phyloP scores from a whole-genome alignment of 1,140 invertebrate genomes.

The Tribolium madens region DNA sequence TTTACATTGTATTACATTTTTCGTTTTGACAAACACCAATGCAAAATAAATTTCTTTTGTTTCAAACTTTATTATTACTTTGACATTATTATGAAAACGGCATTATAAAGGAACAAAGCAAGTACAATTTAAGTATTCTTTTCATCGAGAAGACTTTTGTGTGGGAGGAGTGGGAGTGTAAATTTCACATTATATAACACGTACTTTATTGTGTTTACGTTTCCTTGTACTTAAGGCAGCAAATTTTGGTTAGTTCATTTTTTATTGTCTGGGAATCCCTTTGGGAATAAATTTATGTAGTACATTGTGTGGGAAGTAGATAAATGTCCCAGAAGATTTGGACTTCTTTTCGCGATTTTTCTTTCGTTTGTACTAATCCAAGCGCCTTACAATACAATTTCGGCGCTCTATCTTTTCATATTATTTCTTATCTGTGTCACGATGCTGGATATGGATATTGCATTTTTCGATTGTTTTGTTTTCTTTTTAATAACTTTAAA shows the following conservation, averaged over 20 bases:
- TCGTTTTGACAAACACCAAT: background rate
- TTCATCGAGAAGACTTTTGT: conserved; percentile 6
- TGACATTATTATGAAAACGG: background rate
- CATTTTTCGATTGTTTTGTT: conserved; percentile 5
- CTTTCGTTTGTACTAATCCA: conserved; percentile 39
- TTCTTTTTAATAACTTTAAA: conserved; percentile 26
- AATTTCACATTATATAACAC: conserved; percentile 24
- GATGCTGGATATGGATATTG: conserved; percentile 5
- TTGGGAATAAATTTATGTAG: conserved; percentile 43
- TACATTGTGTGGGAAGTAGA: conserved; percentile 42
- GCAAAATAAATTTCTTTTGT: conserved; percentile 12
- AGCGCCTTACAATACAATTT: conserved; percentile 27
- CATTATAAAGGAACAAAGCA: conserved; percentile 11
- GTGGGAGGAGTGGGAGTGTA: background rate
- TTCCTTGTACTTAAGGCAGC: conserved; percentile 25
- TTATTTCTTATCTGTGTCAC: conserved; percentile 21
- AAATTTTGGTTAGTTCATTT: conserved; percentile 43
- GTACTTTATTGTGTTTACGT: conserved; percentile 33
- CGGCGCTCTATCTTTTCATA: conserved; percentile 13
- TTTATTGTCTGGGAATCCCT: conserved; percentile 37
- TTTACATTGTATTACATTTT: background rate
- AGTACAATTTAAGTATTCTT: background rate
- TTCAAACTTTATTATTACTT: background rate
- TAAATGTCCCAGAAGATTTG: conserved; percentile 44
- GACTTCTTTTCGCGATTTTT: conserved; percentile 42